Evolutionary conservation across 1,140 invertebrate genomes (phyloP), one percentile per base, ranked within the genome.

Genomic region (Zaprionus kolodkinae): DNA sequence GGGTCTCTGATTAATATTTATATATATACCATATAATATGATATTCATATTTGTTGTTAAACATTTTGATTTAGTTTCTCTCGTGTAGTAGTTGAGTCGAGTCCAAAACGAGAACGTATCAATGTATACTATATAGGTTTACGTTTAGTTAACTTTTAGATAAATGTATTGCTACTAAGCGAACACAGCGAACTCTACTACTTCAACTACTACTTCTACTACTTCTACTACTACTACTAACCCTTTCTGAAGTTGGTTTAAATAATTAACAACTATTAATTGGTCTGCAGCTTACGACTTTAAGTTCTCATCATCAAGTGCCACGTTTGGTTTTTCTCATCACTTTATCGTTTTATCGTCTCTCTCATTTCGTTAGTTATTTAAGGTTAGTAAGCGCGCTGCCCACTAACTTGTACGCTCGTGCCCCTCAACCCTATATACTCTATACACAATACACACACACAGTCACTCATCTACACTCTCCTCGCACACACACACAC

Each of bases 311-410:
- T 40, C 33, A 59, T 67, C 45, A 13, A 30, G 38, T 62, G 65
- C 55, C 43, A 61, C 50, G 36, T 69, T 69, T 69, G 45, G 35
- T 68, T 73, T 56, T 60, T 61, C 57, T 45, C 52, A 57, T 68
- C 33, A 69, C 33, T 55, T 73, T 73, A 69, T 70, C 15, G 17
- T 70, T 74, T 72, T 54, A 55, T 65, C 63, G 52, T 66, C 54
- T 66, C 48, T 36, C 25, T 55, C 45, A 74, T 50, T 87, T 71
- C 76, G 54, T 83, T 79, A 72, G 67, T 79, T 72, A 63, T 56
- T 72, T 76, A 87, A 74, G 74, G 72, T 81, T 81, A 76, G 57
- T 81, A 85, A 85, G 63, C 83, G 82, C 81, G 78, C 76, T 77
- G 71, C 55, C 69, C 54, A 81, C 72, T 83, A 79, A 83, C 81